These are phyloP conservation scores for Leucopsar rothschildi DNA, from an alignment of 2,113 vertebrate genomes.

Conservation along the genomic window DNA sequence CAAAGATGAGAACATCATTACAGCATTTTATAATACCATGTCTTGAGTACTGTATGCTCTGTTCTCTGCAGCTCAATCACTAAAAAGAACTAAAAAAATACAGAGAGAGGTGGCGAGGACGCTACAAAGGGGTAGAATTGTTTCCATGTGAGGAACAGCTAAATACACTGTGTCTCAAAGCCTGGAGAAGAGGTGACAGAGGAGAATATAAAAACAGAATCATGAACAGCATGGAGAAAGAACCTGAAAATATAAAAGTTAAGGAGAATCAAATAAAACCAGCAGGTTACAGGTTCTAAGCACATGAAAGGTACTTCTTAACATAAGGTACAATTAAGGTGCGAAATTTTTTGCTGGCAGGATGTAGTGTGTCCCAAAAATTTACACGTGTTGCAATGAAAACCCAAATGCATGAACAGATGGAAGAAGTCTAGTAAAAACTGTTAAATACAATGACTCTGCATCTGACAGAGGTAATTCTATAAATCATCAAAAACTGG, in stretches of 20 bases:
- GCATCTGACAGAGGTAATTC: neutral
- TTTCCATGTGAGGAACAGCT: neutral
- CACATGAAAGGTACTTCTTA: neutral
- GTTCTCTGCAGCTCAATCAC: neutral
- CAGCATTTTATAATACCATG: neutral
- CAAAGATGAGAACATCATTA: neutral
- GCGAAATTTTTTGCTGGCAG: neutral
- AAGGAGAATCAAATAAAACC: slow-evolving; percentile 1
- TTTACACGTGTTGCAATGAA: neutral
- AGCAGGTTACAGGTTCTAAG: neutral
- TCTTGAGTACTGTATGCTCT: neutral
- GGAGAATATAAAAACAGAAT: neutral
- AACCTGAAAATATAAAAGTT: neutral
- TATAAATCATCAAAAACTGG: neutral
- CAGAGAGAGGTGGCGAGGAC: neutral
- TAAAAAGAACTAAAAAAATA: neutral
- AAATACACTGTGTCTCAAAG: neutral
- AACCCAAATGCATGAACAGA: neutral
- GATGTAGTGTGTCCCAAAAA: neutral
- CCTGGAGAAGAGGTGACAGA: neutral
- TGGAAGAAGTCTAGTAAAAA: neutral
- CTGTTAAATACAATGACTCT: neutral
- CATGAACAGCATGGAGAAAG: neutral
- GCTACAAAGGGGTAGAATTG: neutral
- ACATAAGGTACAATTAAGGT: neutral